Conservation (phyloP, 2,113 vertebrate genomes). For the Neolamprologus tretocephalus region DNA sequence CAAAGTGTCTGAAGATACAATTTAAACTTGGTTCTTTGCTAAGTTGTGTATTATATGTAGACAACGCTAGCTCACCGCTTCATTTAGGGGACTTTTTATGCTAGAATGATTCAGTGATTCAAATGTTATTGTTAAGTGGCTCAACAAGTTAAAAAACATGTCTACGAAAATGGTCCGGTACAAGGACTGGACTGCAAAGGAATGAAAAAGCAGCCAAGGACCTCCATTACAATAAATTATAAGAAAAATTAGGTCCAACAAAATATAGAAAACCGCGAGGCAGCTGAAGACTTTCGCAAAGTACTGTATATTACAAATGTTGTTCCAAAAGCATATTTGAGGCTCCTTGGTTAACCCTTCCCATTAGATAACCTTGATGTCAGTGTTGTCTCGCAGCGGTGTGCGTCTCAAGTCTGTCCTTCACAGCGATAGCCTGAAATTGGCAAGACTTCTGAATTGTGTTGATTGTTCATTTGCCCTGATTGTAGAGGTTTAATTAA, state of each 20-base stretch:
- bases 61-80: fast-evolving
- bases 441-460: neutral
- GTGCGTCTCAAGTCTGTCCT: neutral
- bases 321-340: neutral
- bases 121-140: fast-evolving
- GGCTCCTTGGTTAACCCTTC: neutral
- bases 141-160: neutral
- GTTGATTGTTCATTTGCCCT: neutral
- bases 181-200: neutral
- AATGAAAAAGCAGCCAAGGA: neutral
- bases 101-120: neutral
- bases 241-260: neutral
- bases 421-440: neutral
- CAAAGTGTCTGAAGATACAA: neutral
- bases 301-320: neutral
- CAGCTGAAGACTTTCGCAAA: neutral
- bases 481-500: neutral
- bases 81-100: neutral
- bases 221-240: neutral
- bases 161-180: fast-evolving
- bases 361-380: neutral
- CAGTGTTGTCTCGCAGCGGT: neutral
- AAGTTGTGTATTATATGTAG: neutral
- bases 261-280: fast-evolving
- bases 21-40: neutral